Evolutionary conservation across 2,888 invertebrate genomes (phyloP), one percentile per base, ranked within the genome.

Genomic region (Ochropleura leucogaster): DNA sequence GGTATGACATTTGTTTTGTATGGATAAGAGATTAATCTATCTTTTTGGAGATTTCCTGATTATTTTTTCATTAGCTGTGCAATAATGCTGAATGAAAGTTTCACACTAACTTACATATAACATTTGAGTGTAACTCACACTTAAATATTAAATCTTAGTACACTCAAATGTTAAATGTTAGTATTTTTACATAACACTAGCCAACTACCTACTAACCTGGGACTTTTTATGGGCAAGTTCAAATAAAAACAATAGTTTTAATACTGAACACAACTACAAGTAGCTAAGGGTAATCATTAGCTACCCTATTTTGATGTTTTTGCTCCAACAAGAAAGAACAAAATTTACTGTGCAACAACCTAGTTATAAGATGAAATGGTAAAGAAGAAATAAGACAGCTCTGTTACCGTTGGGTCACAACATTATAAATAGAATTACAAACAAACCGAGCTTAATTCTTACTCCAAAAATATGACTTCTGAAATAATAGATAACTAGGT

Each of bases 401-500:
- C 42, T 46, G 9, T 18, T 8, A 59, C 5, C 40, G 20, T 40
- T 6, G 49, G 46, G 30, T 18, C 16, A 46, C 16, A 62, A 55
- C 20, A 55, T 55, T 30, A n/a, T 4, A 30, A 40, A 46, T 44
- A 67, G 30, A 53, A 70, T 12, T 64, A 51, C 9, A 49, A n/a
- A 14, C 4, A 20, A 44, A 66, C 20, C 42, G 4, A n/a, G 14
- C 30, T 79, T 65, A 55, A n/a, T n/a, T n/a, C 42, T 40, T 65
- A 42, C 14, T 44, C 8, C 18, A 2, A 59, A 60, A 30, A 30
- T 14, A 53, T 9, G 14, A 51, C 16, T 42, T n/a, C 40, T 7
- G 10, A 44, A 49, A 62, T 14, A n/a, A n/a, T 82, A 79, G 76
- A 55, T 79, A 79, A 75, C 53, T 47, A n/a, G n/a, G n/a, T n/a